Conservation (phyloP, 1,140 invertebrate species). For the Calliopsis andreniformis region DNA sequence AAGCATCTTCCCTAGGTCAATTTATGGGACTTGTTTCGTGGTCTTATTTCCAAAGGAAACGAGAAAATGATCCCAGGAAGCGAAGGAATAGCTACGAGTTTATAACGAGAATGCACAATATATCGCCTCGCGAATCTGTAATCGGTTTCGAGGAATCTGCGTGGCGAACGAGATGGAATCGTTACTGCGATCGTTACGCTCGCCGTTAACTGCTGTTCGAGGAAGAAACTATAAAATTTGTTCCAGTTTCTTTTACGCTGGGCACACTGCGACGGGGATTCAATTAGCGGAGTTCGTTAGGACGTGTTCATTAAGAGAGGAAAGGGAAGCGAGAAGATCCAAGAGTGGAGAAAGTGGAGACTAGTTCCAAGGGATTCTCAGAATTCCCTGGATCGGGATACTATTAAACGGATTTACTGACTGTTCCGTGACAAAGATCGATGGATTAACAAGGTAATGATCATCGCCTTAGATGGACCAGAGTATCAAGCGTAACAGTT, state of each 20-base stretch:
- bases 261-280: background rate
- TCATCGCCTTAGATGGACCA: background rate
- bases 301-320: slow-evolving; percentile 23
- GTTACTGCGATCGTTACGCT: slow-evolving; percentile 34
- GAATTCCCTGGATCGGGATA: background rate
- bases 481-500: slow-evolving; percentile 19
- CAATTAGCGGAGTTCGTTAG: slow-evolving; percentile 32
- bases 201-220: slow-evolving; percentile 25
- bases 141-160: slow-evolving; percentile 16
- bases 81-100: no score
- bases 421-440: slow-evolving; percentile 1
- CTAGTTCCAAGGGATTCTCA: background rate
- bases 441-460: slow-evolving; percentile 9
- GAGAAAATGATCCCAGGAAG: no score
- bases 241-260: slow-evolving; percentile 26
- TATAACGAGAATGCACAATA: no score
- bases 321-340: background rate
- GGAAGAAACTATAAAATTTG: slow-evolving; percentile 39
- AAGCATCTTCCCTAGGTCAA: no score
- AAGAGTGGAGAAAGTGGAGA: slow-evolving; percentile 8
- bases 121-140: slow-evolving; percentile 6
- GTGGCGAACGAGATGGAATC: slow-evolving; percentile 23
- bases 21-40: no score
- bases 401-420: slow-evolving; percentile 19
- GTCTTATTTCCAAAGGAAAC: no score